Base-by-base conservation (phyloP, 2,797 vertebrate genomes). In the Typhlichthys subterraneus region DNA sequence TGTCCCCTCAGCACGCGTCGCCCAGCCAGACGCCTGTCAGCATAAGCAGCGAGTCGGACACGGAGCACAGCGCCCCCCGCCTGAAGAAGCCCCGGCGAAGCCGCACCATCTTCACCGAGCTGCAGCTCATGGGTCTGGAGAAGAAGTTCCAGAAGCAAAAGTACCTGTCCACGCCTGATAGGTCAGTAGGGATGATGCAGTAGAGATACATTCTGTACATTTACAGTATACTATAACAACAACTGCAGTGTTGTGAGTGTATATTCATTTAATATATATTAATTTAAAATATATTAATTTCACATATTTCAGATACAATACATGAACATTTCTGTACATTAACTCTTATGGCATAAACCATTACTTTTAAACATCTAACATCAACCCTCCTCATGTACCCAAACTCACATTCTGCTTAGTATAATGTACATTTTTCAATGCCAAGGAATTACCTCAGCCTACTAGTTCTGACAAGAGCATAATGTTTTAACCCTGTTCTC, bases 101-200 rank as follows among this genome's bases (percentile, higher is more conserved):
- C 29, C 93, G 97, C 57, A 99, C 97, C 86, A 99, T 99, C 88
- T 99, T 99, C 90, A 98, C 97, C 0, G 97, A 99, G 86, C 90
- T 98, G 71, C 97, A 99, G 91, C 95, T 99, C 61, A 95, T 99
- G 96, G 97, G 97, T 61, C 89, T 99, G 77, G 97, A 99, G 93
- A 99, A 98, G 89, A 99, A 99, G 78, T 99, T 99, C 85, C 97
- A 98, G 93, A 99, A 97, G 85, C 97, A 99, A 91, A 99, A 99
- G 85, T 99, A 99, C 80, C 88, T 99, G 46, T 99, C 97, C 46
- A 99, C 97, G 0, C 97, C 97, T 0, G 97, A 99, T 82, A 96
- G 97, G 97, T 99, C 59, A 89, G 94, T 78, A 11, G 1, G 11
- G 52, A 4, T 49, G 12, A 61, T 23, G 45, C 45, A 46, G 45